Evolutionary conservation across 2,888 invertebrate species (phyloP).

Genomic region (Microplitis deprimator): DNA sequence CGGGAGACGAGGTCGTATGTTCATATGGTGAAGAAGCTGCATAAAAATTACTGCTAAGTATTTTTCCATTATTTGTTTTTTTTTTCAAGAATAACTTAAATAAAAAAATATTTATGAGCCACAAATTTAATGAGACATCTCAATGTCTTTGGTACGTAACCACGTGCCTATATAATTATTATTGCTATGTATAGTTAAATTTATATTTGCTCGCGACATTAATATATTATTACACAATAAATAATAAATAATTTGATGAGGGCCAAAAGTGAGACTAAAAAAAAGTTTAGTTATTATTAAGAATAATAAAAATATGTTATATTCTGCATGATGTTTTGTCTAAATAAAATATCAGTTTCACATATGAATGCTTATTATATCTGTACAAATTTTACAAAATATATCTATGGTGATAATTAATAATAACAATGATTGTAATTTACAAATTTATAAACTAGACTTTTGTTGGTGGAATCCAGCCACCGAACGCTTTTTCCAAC

Average conservation of each 20-base stretch:
- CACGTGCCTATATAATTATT: neutral
- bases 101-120: neutral
- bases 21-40: constrained; percentile 1
- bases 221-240: neutral
- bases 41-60: constrained; percentile 1
- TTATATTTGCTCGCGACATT: neutral
- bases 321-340: constrained; percentile 8
- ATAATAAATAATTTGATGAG: neutral
- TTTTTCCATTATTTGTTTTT: neutral
- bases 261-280: constrained; percentile 5
- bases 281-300: neutral
- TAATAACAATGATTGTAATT: neutral
- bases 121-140: neutral
- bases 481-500: constrained; percentile 85
- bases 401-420: neutral
- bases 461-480: constrained; percentile 79
- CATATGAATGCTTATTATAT: constrained; percentile 3
- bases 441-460: constrained; percentile 14
- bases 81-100: neutral
- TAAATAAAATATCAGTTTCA: constrained; percentile 22
- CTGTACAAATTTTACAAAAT: neutral
- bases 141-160: neutral
- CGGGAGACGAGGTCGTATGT: neutral
- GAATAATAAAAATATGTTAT: neutral
- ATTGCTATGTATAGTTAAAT: neutral